Evolutionary conservation across 1,140 invertebrate species (phyloP).

Genomic region (Brachionus asplanchnoidis): DNA sequence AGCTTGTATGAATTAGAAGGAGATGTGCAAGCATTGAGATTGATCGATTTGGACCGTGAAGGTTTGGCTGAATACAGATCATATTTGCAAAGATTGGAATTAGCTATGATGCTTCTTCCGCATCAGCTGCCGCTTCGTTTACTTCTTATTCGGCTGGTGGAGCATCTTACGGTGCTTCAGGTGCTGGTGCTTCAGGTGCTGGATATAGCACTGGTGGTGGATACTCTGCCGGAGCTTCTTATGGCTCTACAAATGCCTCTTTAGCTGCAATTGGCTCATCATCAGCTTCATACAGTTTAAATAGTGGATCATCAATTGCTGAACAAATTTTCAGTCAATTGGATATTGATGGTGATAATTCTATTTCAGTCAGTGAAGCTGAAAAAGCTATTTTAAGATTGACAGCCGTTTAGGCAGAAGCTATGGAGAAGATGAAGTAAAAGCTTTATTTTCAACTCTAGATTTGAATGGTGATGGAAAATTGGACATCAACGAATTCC

Average conservation of each 20-base stretch:
- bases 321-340: conserved; percentile 32
- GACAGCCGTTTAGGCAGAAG: conserved; percentile 3
- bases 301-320: background rate
- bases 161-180: background rate
- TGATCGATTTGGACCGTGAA: conserved; percentile 25
- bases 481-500: conserved; percentile 19
- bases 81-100: conserved; percentile 35
- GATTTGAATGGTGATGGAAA: conserved; percentile 3
- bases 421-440: conserved; percentile 40
- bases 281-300: background rate
- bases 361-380: conserved; percentile 14
- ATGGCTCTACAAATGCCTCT: background rate
- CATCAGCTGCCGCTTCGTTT: background rate
- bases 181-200: too few species aligned
- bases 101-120: conserved; percentile 6
- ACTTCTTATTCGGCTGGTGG: background rate
- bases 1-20: conserved; percentile 24
- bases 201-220: background rate
- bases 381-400: conserved; percentile 25
- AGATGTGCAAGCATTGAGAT: conserved; percentile 26
- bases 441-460: background rate
- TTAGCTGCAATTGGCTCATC: too few species aligned
- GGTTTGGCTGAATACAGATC: conserved; percentile 36
- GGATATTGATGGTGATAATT: conserved; percentile 6
- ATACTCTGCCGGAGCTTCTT: background rate